Conservation (phyloP, 2,888 invertebrate genomes). For the Erebia aethiops region DNA sequence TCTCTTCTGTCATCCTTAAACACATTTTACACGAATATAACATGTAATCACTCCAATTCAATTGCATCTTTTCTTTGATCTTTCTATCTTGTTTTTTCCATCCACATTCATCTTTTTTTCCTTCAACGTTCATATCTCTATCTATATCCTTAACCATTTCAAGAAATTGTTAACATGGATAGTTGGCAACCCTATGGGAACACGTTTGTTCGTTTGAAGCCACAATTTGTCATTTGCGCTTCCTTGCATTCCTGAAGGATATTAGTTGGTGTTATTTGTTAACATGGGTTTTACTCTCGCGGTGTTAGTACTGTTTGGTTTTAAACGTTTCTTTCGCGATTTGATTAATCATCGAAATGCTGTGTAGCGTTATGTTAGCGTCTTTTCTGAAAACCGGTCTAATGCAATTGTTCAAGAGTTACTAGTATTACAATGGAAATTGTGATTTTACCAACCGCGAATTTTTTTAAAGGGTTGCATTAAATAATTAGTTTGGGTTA, state of each 20-base stretch:
- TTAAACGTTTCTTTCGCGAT: conserved; percentile 28
- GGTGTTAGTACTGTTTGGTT: conserved; percentile 30
- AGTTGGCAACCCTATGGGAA: conserved; percentile 7
- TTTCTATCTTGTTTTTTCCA: no score
- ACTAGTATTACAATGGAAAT: conserved; percentile 6
- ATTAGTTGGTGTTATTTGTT: conserved; percentile 40
- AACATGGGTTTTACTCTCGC: conserved; percentile 33
- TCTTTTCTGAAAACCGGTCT: conserved; percentile 22
- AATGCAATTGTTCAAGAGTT: background rate
- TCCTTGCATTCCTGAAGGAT: conserved; percentile 43
- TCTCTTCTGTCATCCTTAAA: no score
- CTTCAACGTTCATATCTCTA: no score
- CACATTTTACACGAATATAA: no score
- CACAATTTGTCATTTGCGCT: conserved; percentile 44
- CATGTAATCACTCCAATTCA: no score
- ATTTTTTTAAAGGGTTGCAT: background rate
- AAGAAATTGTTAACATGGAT: no score
- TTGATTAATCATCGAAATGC: conserved; percentile 32
- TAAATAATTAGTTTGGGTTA: background rate
- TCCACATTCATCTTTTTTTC: no score
- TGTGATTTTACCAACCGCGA: conserved; percentile 14
- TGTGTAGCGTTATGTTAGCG: background rate
- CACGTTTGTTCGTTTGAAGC: conserved; percentile 31
- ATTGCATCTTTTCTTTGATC: no score
- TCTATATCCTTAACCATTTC: no score